phyloP scores from a whole-genome alignment of 2,888 invertebrate genomes.

The Drosophila picticornis region DNA sequence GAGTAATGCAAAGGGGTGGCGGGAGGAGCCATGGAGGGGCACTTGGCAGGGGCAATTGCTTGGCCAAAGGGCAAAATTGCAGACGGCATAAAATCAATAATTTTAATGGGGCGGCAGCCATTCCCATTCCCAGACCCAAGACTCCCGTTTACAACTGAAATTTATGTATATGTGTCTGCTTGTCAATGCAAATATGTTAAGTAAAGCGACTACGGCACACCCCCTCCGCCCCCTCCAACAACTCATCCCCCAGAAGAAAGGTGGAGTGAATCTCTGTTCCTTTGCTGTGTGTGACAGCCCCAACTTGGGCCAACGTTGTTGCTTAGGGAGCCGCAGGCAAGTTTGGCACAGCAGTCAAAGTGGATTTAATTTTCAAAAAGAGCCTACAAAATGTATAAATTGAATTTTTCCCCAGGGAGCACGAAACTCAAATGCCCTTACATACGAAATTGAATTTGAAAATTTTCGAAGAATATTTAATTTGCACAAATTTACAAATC shows the following conservation, averaged over 20 bases:
- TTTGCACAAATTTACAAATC: slow-evolving; percentile 15
- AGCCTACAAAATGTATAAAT: slow-evolving; percentile 39
- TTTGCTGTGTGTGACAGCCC: slow-evolving; percentile 36
- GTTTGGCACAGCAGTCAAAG: slow-evolving; percentile 60
- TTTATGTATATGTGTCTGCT: slow-evolving; percentile 51
- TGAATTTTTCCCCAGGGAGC: slow-evolving; percentile 27
- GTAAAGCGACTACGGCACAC: slow-evolving; percentile 41
- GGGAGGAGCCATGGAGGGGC: not conserved
- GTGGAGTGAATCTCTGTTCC: slow-evolving; percentile 20
- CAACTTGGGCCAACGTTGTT: slow-evolving; percentile 23
- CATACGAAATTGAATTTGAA: slow-evolving; percentile 15
- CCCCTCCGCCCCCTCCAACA: not conserved
- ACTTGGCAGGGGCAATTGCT: slow-evolving; percentile 44
- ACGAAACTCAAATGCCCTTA: slow-evolving; percentile 36
- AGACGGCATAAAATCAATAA: slow-evolving; percentile 80
- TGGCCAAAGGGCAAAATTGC: slow-evolving; percentile 78
- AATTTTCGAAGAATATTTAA: slow-evolving; percentile 11
- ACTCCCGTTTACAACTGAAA: slow-evolving; percentile 31
- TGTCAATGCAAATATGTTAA: slow-evolving; percentile 77
- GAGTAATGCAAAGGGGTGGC: not conserved
- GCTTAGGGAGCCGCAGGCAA: slow-evolving; percentile 54
- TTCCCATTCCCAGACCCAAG: slow-evolving; percentile 23
- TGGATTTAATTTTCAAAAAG: slow-evolving; percentile 60
- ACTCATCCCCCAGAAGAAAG: slow-evolving; percentile 1
- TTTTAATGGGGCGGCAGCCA: slow-evolving; percentile 60